Base-by-base conservation (phyloP, 2,797 vertebrate species). In the Trachops cirrhosus region DNA sequence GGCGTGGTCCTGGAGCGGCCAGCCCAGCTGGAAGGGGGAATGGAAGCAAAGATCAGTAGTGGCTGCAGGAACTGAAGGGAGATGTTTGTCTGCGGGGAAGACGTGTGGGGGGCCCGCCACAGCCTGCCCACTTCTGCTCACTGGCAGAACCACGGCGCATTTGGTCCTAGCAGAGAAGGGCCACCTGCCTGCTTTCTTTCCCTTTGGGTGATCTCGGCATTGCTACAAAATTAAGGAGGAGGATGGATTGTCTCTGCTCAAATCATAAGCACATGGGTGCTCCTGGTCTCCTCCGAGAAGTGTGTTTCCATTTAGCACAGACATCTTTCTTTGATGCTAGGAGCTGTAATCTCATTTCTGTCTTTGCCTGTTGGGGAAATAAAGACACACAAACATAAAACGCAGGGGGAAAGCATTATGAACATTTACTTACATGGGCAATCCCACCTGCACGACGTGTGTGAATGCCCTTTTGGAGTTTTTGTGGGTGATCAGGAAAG, bases 341-440 rank as follows among this genome's bases (percentile, higher is more conserved):
- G 68, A 95, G 48, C 44, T 37, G 0, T 73, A 84, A 79, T 88
- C 48, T 95, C 34, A 50, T 80, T 75, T 96, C 75, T 19, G 6
- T 78, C 75, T 34, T 94, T 91, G 34, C 94, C 94, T 94, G 0
- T 41, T 41, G 24, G 19, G 67, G 67, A 44, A 24, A 24, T 88
- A 70, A 70, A 78, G 12, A 73, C 52, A 82, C 74, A 89, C 9
- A 46, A 10, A 9, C 75, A 44, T 41, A 80, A 85, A 90, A 34
- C n/a, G 19, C 91, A 74, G 70, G 68, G 71, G 73, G 91, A 95
- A 91, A 71, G 29, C 59, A 74, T 87, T 80, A 87, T 79, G 67
- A n/a, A 89, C 71, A 83, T 86, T 44, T 94, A 95, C 93, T 96
- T 89, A 74, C 50, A 18, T 75, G 86, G 88, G 86, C 91, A 79